These are phyloP conservation scores for Melanostoma mellinum DNA, from an alignment of 2,888 invertebrate species.

Conservation along the genomic window DNA sequence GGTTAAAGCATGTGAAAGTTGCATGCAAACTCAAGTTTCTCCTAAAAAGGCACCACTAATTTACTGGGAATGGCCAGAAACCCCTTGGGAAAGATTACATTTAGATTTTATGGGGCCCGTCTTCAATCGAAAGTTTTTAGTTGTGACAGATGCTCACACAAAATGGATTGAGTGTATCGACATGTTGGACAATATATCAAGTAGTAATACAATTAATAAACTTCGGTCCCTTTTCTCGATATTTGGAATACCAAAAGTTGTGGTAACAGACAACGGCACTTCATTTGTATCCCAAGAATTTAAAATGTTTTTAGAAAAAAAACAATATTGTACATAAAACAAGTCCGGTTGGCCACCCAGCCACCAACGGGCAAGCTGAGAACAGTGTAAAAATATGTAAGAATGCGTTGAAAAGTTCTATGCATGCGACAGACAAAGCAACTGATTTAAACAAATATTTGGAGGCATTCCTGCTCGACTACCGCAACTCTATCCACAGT, in stretches of 20 bases:
- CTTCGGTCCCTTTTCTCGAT: slow-evolving; percentile 50
- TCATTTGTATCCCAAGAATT: slow-evolving; percentile 72
- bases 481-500: slow-evolving; percentile 9
- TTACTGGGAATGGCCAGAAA: slow-evolving; percentile 47
- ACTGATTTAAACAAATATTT: slow-evolving; percentile 5
- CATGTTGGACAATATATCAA: slow-evolving; percentile 5
- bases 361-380: slow-evolving; percentile 20
- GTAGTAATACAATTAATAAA: slow-evolving; percentile 8
- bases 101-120: slow-evolving; percentile 47
- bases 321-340: slow-evolving; percentile 49
- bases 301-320: slow-evolving; percentile 38
- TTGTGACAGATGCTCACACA: slow-evolving; percentile 70
- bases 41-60: slow-evolving; percentile 36
- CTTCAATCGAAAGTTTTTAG: slow-evolving; percentile 14
- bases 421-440: not conserved
- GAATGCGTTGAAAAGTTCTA: slow-evolving; percentile 7
- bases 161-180: slow-evolving; percentile 67
- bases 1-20: slow-evolving; percentile 43
- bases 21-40: slow-evolving; percentile 17
- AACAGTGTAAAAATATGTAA: slow-evolving; percentile 6
- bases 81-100: slow-evolving; percentile 69
- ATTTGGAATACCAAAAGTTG: slow-evolving; percentile 70
- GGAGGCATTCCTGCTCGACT: slow-evolving; percentile 6
- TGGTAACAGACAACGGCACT: slow-evolving; percentile 73
- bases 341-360: slow-evolving; percentile 20